Conservation (phyloP, 2,888 invertebrate genomes). For the Drosophila antonietae region DNA sequence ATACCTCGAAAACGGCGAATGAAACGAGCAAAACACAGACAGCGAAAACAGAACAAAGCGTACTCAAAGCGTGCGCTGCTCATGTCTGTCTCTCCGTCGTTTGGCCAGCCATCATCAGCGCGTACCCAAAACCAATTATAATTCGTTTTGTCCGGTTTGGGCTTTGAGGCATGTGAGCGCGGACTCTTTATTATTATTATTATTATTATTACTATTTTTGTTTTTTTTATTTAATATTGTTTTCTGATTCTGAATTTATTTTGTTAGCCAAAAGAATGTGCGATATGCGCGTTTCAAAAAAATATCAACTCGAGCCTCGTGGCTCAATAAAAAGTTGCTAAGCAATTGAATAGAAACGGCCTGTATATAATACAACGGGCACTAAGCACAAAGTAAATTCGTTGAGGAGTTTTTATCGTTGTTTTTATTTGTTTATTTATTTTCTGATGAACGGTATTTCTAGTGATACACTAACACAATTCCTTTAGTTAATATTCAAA, state of each 20-base stretch:
- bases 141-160: constrained; percentile 32
- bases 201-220: neutral
- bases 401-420: neutral
- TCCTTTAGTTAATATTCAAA: neutral
- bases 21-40: constrained; percentile 61
- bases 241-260: constrained; percentile 26
- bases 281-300: constrained; percentile 48
- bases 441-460: neutral
- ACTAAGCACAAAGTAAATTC: neutral
- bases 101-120: constrained; percentile 31
- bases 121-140: constrained; percentile 1
- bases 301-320: constrained; percentile 10
- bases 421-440: neutral
- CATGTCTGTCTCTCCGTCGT: constrained; percentile 28
- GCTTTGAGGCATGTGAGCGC: constrained; percentile 39
- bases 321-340: constrained; percentile 13
- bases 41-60: constrained; percentile 39
- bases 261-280: constrained; percentile 51
- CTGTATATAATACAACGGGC: neutral
- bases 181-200: constrained; percentile 11
- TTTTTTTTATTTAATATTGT: neutral
- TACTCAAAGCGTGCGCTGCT: constrained; percentile 30
- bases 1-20: constrained; percentile 42
- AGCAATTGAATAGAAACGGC: constrained; percentile 3
- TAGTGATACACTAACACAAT: constrained; percentile 6